Evolutionary conservation across 2,888 invertebrate species (phyloP).

Genomic region (Entomobrya proxima): DNA sequence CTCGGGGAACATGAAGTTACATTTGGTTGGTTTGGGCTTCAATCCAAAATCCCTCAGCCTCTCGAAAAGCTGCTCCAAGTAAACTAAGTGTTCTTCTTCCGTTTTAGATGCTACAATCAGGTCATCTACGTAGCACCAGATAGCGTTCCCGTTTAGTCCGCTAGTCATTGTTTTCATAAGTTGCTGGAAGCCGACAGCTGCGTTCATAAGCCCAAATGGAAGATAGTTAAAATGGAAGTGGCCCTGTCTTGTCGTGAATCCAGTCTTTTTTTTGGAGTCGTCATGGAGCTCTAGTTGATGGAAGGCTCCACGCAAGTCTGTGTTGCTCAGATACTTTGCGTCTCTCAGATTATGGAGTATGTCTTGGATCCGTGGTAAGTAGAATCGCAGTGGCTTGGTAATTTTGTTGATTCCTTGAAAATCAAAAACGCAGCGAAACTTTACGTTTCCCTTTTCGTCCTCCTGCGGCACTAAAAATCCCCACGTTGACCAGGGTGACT

Average conservation of each 20-base stretch:
- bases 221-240: conserved; percentile 3
- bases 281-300: conserved; percentile 9
- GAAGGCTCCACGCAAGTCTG: neutral
- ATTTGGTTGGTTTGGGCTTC: conserved; percentile 26
- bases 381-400: neutral
- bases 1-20: neutral
- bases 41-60: neutral
- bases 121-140: conserved; percentile 8
- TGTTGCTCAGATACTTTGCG: neutral
- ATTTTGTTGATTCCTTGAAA: neutral
- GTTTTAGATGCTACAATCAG: neutral
- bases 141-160: neutral
- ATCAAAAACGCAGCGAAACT: neutral
- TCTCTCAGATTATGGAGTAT: neutral
- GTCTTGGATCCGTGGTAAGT: neutral
- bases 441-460: neutral
- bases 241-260: neutral
- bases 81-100: neutral
- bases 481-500: neutral
- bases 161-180: neutral
- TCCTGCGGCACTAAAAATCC: conserved; percentile 1
- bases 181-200: neutral
- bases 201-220: neutral
- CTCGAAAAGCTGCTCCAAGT: neutral
- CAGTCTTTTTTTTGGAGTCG: neutral